Percentiles rank a stretch among this genome's conserved stretches.
Conservation (phyloP, 2,888 invertebrate species). For the Ophioninae sp. region DNA sequence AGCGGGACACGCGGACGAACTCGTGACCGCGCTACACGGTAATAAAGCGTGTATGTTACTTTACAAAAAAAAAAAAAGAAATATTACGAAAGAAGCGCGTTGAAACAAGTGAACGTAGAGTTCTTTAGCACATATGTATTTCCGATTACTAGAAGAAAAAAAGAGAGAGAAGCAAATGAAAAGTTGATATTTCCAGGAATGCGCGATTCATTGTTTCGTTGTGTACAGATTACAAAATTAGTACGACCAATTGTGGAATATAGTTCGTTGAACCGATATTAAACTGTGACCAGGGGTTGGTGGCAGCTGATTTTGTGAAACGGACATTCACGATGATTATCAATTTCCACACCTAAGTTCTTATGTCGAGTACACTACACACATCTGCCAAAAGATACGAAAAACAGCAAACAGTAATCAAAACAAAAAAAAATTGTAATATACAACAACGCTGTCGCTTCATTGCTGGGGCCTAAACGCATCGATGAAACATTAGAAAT, state of each 20-base stretch:
- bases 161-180: not conserved
- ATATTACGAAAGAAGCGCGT: not conserved
- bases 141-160: not conserved
- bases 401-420: conserved; percentile 5
- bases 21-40: conserved; percentile 1
- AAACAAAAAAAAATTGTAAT: conserved; percentile 33
- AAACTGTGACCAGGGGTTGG: not conserved
- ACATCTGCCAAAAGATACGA: conserved; percentile 27
- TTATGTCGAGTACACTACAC: conserved; percentile 22
- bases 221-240: conserved; percentile 20
- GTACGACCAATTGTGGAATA: conserved; percentile 16
- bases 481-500: conserved; percentile 30
- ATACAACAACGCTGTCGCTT: conserved; percentile 47
- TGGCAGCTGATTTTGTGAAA: conserved; percentile 20
- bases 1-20: not conserved
- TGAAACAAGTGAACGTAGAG: not conserved
- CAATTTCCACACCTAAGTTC: conserved; percentile 30
- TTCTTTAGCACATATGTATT: conserved; percentile 13
- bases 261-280: conserved; percentile 7
- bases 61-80: not conserved
- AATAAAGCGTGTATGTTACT: not conserved
- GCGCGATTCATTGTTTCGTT: conserved; percentile 9
- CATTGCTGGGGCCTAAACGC: conserved; percentile 58
- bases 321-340: conserved; percentile 42
- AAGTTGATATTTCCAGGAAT: not conserved